Percentiles rank a stretch among this genome's conserved stretches.
Evolutionary conservation across 2,888 invertebrate genomes (phyloP).

Genomic region (Meteorus colon): DNA sequence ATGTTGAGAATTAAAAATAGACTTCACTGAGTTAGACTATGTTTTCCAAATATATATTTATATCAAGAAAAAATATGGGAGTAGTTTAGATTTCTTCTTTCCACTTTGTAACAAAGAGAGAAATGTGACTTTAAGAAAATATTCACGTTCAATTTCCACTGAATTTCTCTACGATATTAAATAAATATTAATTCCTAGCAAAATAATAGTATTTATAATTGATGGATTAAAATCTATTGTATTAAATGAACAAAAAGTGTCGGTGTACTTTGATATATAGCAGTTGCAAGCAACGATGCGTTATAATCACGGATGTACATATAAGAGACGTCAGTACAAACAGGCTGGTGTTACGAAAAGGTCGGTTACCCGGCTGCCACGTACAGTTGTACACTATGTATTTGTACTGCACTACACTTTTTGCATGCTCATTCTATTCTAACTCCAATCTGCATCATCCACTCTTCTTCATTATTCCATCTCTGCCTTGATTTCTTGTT

Average conservation of each 20-base stretch:
- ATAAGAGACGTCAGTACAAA: constrained; percentile 55
- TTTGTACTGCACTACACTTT: constrained; percentile 53
- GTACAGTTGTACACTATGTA: constrained; percentile 47
- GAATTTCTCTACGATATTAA: neutral
- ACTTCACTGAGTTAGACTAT: no score
- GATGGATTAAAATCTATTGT: neutral
- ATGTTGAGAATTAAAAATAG: no score
- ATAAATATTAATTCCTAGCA: neutral
- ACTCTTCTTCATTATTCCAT: constrained; percentile 11
- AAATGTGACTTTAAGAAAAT: neutral
- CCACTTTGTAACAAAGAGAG: neutral
- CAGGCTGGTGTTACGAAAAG: constrained; percentile 71
- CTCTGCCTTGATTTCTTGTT: neutral
- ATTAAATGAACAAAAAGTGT: neutral
- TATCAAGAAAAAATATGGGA: no score
- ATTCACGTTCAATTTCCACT: neutral
- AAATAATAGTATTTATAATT: neutral
- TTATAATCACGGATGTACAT: neutral
- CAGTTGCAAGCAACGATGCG: constrained; percentile 37
- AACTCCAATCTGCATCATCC: constrained; percentile 34
- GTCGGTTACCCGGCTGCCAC: constrained; percentile 71
- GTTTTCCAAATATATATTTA: no score
- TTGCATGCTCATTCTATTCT: constrained; percentile 47
- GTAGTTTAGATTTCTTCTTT: neutral
- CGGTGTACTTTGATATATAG: constrained; percentile 20